Evolutionary conservation across 2,888 invertebrate genomes (phyloP), one percentile per base, ranked within the genome.

Genomic region (Ophion ventricosus): DNA sequence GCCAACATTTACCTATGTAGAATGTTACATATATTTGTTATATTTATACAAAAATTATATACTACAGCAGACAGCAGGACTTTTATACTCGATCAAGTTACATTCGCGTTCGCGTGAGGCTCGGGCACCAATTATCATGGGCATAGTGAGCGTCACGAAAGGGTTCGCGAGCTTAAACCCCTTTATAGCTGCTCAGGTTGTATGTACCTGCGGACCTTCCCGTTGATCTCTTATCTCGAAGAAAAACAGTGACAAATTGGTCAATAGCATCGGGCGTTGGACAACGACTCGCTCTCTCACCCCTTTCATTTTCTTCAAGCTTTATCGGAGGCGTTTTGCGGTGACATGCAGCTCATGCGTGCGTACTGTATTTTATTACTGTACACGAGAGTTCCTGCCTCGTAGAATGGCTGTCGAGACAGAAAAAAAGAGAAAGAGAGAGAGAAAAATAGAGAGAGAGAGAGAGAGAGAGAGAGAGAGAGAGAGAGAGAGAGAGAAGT

Each of bases 211-310:
- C 59, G 57, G 66, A 26, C 54, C 25, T 66, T 66, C 56, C 56
- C 61, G 63, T 49, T 73, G 83, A 86, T 86, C 75, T 67, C 73
- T 43, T 83, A 84, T 81, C 66, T 75, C 61, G 81, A 81, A 85
- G 87, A 83, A 84, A 89, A 89, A 74, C 87, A 87, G 80, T 88
- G 90, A 90, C 90, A 90, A 90, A 90, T 90, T 89, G 86, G 86
- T 54, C 59, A 87, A 49, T 35, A 49, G 67, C 77, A 79, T 78
- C 66, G 67, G 74, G 83, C 87, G 69, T 79, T 87, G 77, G 85
- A 84, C 67, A 54, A 59, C 76, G 25, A 66, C 54, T 74, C 54
- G n/a, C 61, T 64, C 29, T 26, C 63, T 8, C 40, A 17, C 43
- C 26, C 73, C 59, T 25, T 23, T 25, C 57, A 72, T 80, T 88